Conservation (phyloP, 2,797 vertebrate genomes). For the Paguma larvata region DNA sequence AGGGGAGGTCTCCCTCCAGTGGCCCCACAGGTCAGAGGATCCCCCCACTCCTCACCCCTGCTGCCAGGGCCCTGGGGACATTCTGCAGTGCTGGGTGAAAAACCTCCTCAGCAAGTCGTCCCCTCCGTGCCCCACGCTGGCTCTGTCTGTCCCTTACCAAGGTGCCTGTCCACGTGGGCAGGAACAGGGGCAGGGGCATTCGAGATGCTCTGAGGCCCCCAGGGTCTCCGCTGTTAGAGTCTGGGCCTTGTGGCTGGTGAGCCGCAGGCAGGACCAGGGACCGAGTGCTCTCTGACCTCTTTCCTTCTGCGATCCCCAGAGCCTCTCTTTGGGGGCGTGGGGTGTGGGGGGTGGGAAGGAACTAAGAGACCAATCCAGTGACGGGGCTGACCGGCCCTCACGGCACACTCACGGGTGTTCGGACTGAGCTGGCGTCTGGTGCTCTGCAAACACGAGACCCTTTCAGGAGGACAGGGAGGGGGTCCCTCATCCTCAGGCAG, state of each 20-base stretch:
- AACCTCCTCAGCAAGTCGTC: fast-evolving
- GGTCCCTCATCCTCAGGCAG: neutral
- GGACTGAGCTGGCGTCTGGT: neutral
- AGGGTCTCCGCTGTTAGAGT: neutral
- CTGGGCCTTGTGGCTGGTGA: no score
- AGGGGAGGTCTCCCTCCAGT: no score
- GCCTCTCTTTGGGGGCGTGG: fast-evolving
- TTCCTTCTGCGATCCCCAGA: neutral
- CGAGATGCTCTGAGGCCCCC: fast-evolving
- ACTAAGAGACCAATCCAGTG: neutral
- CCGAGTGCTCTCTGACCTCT: no score
- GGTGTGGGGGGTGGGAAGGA: neutral
- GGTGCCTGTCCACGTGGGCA: fast-evolving
- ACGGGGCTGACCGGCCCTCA: fast-evolving
- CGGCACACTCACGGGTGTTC: fast-evolving
- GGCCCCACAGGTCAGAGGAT: neutral
- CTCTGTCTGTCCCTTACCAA: fast-evolving
- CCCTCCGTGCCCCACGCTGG: fast-evolving
- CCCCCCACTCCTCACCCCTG: fast-evolving
- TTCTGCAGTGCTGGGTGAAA: fast-evolving
- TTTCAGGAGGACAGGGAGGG: neutral
- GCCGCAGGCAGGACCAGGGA: neutral
- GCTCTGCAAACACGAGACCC: neutral
- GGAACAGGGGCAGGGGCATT: no score
- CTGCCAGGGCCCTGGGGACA: neutral